A percentile compares a stretch with the other conserved stretches of the same genome.
These are phyloP conservation scores for Propithecus coquereli DNA, from an alignment of 2,113 vertebrate genomes.

Conservation along the genomic window DNA sequence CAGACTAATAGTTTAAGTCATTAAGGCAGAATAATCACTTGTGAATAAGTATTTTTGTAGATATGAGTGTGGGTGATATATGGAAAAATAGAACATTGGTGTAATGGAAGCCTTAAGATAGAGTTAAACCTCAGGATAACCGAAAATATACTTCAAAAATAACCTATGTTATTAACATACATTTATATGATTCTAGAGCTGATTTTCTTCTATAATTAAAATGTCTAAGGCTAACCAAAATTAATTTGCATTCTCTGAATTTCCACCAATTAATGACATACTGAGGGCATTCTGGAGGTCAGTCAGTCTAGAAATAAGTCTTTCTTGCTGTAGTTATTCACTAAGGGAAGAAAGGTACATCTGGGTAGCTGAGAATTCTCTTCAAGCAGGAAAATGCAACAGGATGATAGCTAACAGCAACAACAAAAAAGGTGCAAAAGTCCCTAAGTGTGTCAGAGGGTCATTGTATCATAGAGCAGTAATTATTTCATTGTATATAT, in stretches of 20 bases:
- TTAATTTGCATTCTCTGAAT: conserved; percentile 31
- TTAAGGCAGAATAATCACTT: conserved; percentile 13
- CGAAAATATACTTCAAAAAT: conserved; percentile 23
- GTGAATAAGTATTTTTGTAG: conserved; percentile 16
- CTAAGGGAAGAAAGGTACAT: not conserved
- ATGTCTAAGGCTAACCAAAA: conserved; percentile 16
- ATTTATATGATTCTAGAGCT: not conserved
- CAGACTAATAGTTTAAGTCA: not conserved
- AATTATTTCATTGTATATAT: not conserved
- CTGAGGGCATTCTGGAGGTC: not conserved
- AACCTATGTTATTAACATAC: not conserved
- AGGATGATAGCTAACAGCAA: not conserved
- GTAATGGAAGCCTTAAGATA: not conserved
- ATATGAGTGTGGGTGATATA: not conserved
- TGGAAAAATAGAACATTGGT: not conserved
- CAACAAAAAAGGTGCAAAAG: not conserved
- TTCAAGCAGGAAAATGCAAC: conserved; percentile 9
- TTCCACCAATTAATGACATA: not conserved
- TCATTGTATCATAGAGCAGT: not conserved
- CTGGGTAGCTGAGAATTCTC: not conserved
- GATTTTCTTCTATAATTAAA: conserved; percentile 30
- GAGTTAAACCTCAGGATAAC: not conserved
- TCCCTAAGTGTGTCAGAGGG: not conserved
- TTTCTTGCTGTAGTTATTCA: not conserved
- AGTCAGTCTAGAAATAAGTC: conserved; percentile 31